Conservation (phyloP, 2,888 invertebrate genomes). For the Poecilus cupreus region DNA sequence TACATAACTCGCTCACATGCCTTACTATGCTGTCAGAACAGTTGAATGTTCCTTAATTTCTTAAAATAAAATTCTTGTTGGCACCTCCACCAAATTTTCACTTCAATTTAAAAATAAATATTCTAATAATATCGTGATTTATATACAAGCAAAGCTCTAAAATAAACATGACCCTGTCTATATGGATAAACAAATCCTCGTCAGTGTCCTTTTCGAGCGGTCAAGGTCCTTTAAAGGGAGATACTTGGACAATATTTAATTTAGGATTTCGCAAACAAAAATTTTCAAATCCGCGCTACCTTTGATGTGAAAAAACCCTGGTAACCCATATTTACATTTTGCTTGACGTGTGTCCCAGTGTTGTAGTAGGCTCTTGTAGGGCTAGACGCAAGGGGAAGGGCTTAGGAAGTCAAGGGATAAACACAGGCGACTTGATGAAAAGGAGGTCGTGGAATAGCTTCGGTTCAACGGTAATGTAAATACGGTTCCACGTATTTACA, state of each 20-base stretch:
- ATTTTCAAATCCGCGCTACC: not conserved
- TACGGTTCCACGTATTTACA: constrained; percentile 2
- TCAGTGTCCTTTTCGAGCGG: too few relatives aligned
- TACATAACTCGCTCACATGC: too few relatives aligned
- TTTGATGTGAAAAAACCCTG: constrained; percentile 9
- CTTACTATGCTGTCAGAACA: too few relatives aligned
- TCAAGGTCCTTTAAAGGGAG: not conserved
- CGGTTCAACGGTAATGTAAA: constrained; percentile 13
- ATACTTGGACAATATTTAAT: not conserved
- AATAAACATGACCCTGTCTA: too few relatives aligned
- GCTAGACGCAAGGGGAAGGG: not conserved
- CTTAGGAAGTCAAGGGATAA: not conserved
- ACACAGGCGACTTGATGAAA: not conserved
- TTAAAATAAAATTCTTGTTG: too few relatives aligned
- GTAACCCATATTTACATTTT: constrained; percentile 17
- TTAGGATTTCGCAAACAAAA: not conserved
- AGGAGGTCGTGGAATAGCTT: not conserved
- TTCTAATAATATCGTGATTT: too few relatives aligned
- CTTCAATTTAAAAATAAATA: too few relatives aligned
- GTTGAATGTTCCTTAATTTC: too few relatives aligned
- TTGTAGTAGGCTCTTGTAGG: not conserved
- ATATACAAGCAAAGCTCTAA: too few relatives aligned
- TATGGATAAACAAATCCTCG: too few relatives aligned
- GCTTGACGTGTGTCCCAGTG: not conserved
- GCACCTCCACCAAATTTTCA: too few relatives aligned